These are phyloP conservation scores for Petrocephalus zakoni DNA, from an alignment of 2,113 vertebrate genomes.

Conservation along the genomic window DNA sequence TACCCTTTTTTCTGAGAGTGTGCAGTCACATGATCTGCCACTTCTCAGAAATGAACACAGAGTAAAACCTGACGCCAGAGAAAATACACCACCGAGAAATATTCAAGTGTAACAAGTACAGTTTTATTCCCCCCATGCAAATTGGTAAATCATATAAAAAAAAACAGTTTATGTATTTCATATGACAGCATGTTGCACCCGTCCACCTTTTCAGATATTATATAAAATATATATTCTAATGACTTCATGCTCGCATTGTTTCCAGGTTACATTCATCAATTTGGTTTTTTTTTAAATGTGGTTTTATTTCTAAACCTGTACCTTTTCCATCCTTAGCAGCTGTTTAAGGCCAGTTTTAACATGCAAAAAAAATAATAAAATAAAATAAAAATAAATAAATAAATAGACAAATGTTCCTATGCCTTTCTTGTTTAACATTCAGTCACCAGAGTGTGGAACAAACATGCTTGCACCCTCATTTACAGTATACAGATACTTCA, in stretches of 20 bases:
- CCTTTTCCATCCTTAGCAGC: slow-evolving; percentile 3
- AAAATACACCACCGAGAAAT: slow-evolving; percentile 19
- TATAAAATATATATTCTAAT: slow-evolving; percentile 51
- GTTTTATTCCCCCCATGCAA: slow-evolving; percentile 29
- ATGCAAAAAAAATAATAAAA: slow-evolving; percentile 24
- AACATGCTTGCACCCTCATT: slow-evolving; percentile 23
- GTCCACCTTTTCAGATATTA: slow-evolving; percentile 29
- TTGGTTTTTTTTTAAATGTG: slow-evolving; percentile 11
- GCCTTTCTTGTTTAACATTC: slow-evolving; percentile 7
- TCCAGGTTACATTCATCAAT: slow-evolving; percentile 26
- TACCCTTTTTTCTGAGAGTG: too few species aligned
- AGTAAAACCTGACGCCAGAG: background rate
- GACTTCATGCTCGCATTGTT: slow-evolving; percentile 25
- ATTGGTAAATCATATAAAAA: slow-evolving; percentile 21
- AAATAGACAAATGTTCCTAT: background rate
- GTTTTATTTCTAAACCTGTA: slow-evolving; percentile 11
- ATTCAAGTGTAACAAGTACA: slow-evolving; percentile 23
- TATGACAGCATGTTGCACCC: slow-evolving; percentile 6
- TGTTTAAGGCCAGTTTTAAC: slow-evolving; percentile 24
- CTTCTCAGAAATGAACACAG: background rate
- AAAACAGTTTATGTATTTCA: slow-evolving; percentile 18
- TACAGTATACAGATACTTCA: slow-evolving; percentile 16
- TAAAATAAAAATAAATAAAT: background rate
- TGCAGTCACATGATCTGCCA: background rate
- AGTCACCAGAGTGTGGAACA: slow-evolving; percentile 18